Evolutionary conservation across 2,113 vertebrate species (phyloP).

Genomic region (Pitta sordida): DNA sequence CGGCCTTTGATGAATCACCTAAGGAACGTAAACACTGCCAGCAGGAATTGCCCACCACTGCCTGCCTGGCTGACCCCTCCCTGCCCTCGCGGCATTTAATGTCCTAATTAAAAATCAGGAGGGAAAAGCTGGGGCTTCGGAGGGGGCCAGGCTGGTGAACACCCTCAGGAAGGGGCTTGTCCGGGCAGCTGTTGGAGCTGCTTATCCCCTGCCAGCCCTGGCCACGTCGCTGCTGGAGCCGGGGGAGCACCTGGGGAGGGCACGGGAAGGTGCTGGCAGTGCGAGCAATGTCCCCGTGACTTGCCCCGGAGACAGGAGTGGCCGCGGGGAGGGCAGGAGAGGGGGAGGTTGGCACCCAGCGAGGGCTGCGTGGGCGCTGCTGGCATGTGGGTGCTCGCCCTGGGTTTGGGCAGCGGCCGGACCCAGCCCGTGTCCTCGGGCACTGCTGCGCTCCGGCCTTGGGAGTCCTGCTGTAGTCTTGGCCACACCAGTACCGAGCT

Average conservation of each 20-base stretch:
- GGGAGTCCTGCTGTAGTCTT: neutral
- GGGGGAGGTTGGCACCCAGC: neutral
- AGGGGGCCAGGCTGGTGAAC: neutral
- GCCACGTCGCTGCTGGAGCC: neutral
- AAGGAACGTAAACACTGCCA: conserved; percentile 1
- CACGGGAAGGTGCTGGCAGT: accelerated
- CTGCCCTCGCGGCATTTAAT: conserved; percentile 11
- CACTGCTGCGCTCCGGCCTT: neutral
- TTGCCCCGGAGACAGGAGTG: neutral
- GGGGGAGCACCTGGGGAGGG: neutral
- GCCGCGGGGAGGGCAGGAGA: neutral
- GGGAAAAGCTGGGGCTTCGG: neutral
- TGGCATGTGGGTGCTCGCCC: neutral
- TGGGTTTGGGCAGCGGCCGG: neutral
- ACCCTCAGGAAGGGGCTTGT: neutral
- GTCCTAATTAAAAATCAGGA: neutral
- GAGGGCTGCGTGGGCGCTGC: neutral
- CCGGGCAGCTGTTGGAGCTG: neutral
- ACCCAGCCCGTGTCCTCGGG: neutral
- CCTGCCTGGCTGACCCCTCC: conserved; percentile 32
- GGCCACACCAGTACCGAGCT: neutral
- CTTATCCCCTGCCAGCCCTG: neutral
- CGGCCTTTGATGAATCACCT: conserved; percentile 23
- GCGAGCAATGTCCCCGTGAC: neutral
- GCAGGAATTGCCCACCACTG: neutral